phyloP scores from a whole-genome alignment of 2,888 invertebrate species.

The Torymus texanus region DNA sequence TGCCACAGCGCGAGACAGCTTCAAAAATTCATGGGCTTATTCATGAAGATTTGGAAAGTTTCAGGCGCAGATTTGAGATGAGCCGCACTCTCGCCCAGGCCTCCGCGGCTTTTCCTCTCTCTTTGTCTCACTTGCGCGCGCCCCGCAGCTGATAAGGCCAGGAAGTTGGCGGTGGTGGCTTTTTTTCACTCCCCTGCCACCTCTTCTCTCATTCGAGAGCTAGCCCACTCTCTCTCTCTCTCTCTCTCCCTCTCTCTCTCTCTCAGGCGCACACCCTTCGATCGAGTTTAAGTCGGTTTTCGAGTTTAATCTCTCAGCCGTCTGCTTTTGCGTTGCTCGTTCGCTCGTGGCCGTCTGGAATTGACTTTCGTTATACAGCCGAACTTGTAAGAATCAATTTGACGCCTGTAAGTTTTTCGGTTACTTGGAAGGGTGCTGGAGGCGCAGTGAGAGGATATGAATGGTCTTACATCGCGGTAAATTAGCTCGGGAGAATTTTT shows the following conservation, averaged over 20 bases:
- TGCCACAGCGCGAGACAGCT: neutral
- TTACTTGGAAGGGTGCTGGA: neutral
- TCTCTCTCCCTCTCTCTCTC: neutral
- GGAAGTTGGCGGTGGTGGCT: slow-evolving; percentile 13
- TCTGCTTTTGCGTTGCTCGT: slow-evolving; percentile 8
- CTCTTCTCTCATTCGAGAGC: neutral
- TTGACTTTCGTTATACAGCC: slow-evolving; percentile 34
- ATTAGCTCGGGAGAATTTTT: slow-evolving; percentile 10
- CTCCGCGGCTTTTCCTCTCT: neutral
- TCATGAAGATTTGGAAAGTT: slow-evolving; percentile 55
- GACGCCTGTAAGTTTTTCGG: slow-evolving; percentile 17
- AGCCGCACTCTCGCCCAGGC: slow-evolving; percentile 8
- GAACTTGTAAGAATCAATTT: slow-evolving; percentile 40
- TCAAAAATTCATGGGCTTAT: slow-evolving; percentile 61
- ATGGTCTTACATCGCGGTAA: neutral
- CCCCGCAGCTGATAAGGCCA: slow-evolving; percentile 32
- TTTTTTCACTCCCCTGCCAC: slow-evolving; percentile 7
- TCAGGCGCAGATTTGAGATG: slow-evolving; percentile 36
- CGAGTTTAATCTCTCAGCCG: slow-evolving; percentile 44
- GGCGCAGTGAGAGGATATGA: neutral
- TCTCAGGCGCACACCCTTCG: slow-evolving; percentile 5
- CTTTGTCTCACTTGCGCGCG: neutral
- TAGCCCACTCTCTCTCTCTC: neutral
- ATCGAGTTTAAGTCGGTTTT: slow-evolving; percentile 40
- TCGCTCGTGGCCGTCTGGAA: slow-evolving; percentile 12